Evolutionary conservation across 2,888 invertebrate species (phyloP).

Genomic region (Spodoptera exigua): DNA sequence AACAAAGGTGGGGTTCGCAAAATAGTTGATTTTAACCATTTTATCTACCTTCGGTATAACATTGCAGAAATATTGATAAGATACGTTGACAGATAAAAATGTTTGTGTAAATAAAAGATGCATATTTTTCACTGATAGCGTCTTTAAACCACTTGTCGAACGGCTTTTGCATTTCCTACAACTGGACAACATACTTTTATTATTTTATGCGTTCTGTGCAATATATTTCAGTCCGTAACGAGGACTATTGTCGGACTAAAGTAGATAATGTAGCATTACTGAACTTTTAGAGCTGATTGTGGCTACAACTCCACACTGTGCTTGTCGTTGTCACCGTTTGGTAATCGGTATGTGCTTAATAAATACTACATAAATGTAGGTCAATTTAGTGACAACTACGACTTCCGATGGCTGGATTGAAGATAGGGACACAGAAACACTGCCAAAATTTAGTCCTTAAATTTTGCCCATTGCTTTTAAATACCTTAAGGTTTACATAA

Average conservation of each 20-base stretch:
- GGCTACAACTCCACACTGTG: too few species aligned
- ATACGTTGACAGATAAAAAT: slow-evolving; percentile 78
- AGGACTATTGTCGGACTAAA: slow-evolving; percentile 14
- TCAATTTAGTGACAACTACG: too few species aligned
- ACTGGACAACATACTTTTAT: slow-evolving; percentile 34
- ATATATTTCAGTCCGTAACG: slow-evolving; percentile 28
- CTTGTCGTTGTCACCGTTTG: too few species aligned
- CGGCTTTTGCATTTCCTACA: slow-evolving; percentile 68
- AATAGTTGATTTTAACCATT: slow-evolving; percentile 73
- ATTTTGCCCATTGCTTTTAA: too few species aligned
- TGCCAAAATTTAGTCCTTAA: too few species aligned
- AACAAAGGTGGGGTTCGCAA: slow-evolving; percentile 86
- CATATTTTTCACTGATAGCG: slow-evolving; percentile 80
- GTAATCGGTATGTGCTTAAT: too few species aligned
- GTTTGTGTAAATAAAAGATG: slow-evolving; percentile 85
- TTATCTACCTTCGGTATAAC: slow-evolving; percentile 77
- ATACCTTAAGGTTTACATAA: too few species aligned
- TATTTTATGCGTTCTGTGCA: slow-evolving; percentile 27
- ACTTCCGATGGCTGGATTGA: too few species aligned
- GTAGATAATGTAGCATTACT: slow-evolving; percentile 8
- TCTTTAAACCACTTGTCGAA: slow-evolving; percentile 63
- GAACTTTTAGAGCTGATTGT: slow-evolving; percentile 7
- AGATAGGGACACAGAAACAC: too few species aligned
- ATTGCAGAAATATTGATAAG: slow-evolving; percentile 87
- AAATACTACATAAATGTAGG: too few species aligned